Conservation (phyloP, 1,140 invertebrate species). For the Goniozus legneri region DNA sequence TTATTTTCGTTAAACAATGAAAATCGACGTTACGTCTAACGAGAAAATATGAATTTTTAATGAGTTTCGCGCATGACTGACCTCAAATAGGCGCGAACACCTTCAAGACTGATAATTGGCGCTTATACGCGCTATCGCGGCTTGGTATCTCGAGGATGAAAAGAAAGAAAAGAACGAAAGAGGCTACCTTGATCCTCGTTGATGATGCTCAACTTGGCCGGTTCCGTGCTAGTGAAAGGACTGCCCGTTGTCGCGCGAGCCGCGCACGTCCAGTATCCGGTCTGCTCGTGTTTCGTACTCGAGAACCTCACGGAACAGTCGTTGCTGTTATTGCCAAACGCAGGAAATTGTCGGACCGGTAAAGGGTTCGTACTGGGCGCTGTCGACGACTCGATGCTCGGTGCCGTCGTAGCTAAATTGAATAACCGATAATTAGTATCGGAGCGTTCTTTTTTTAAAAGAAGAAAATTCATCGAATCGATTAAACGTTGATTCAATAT, state of each 20-base stretch:
- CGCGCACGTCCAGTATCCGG: constrained; percentile 51
- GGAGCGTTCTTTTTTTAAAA: neutral
- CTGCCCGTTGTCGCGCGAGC: constrained; percentile 36
- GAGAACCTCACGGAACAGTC: constrained; percentile 51
- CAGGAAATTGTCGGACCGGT: constrained; percentile 43
- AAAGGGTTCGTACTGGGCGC: constrained; percentile 34
- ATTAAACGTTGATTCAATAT: neutral
- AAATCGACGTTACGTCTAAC: no score
- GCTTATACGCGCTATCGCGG: no score
- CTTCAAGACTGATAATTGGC: no score
- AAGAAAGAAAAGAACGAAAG: no score
- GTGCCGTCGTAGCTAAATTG: neutral
- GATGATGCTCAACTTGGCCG: constrained; percentile 45
- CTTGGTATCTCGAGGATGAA: no score
- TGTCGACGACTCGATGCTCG: constrained; percentile 24
- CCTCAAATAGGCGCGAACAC: no score
- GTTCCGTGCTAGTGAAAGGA: constrained; percentile 43
- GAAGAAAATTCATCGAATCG: no score
- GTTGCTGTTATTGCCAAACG: constrained; percentile 50
- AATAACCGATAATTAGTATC: neutral
- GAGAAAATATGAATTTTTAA: no score
- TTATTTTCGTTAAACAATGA: no score
- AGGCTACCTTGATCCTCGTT: constrained; percentile 39
- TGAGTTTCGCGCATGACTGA: no score
- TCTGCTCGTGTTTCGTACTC: constrained; percentile 45